phyloP scores from a whole-genome alignment of 2,797 vertebrate genomes.

The Lacerta viridis region DNA sequence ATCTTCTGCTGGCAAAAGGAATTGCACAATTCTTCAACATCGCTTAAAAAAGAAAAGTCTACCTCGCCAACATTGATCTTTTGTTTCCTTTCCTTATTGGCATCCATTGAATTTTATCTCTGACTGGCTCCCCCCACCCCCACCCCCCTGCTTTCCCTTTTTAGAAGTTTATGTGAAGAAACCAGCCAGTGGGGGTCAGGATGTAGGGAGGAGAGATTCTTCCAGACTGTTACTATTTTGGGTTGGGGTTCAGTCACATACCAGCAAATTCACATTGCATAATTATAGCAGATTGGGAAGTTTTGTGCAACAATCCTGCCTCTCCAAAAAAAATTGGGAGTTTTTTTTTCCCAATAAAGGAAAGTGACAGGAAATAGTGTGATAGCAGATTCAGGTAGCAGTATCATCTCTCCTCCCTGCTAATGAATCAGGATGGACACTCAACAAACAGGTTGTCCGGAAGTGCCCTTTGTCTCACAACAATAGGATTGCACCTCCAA shows the following conservation, averaged over 20 bases:
- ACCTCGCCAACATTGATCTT: not conserved
- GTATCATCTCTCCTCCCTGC: not conserved
- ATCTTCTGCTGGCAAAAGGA: conserved; percentile 69
- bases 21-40: conserved; percentile 52
- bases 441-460: not conserved
- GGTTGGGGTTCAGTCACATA: too few relatives aligned
- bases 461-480: not conserved
- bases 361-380: too few relatives aligned
- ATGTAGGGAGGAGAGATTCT: not conserved
- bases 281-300: too few relatives aligned
- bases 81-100: conserved; percentile 9
- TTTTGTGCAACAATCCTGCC: too few relatives aligned
- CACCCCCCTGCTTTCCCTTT: not conserved
- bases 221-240: too few relatives aligned
- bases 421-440: too few relatives aligned
- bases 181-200: not conserved
- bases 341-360: too few relatives aligned
- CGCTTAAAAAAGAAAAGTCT: conserved; percentile 43
- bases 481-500: not conserved
- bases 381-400: too few relatives aligned
- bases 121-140: too few relatives aligned
- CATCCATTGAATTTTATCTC: conserved; percentile 20
- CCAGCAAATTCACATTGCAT: too few relatives aligned
- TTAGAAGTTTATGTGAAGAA: not conserved
- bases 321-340: too few relatives aligned